Conservation (phyloP, 2,797 vertebrate genomes). For the Loris lydekkerianus region DNA sequence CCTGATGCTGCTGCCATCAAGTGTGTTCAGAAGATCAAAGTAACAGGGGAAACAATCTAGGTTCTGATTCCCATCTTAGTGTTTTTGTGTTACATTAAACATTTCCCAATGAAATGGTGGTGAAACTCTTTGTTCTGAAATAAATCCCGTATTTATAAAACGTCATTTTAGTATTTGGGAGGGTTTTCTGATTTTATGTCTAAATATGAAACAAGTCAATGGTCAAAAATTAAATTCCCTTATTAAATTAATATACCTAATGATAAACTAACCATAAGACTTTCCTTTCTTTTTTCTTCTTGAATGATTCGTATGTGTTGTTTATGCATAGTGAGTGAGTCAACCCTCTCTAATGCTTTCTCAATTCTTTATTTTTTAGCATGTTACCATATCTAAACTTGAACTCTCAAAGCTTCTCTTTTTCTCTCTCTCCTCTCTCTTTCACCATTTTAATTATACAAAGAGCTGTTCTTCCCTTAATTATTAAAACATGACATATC, state of each 20-base stretch:
- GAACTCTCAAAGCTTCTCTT: slow-evolving; percentile 46
- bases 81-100: not conserved
- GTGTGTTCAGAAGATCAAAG: slow-evolving; percentile 62
- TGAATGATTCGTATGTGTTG: not conserved
- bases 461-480: slow-evolving; percentile 63
- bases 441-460: slow-evolving; percentile 41
- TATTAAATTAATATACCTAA: slow-evolving; percentile 15
- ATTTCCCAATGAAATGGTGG: not conserved
- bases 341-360: slow-evolving; percentile 56
- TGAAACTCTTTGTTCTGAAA: slow-evolving; percentile 8
- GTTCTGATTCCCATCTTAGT: not conserved
- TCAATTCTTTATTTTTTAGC: not conserved
- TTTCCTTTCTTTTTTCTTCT: slow-evolving; percentile 41
- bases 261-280: not conserved
- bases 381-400: not conserved
- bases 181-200: slow-evolving; percentile 43
- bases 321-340: not conserved
- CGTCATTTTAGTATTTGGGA: slow-evolving; percentile 31
- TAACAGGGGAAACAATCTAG: not conserved
- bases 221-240: slow-evolving; percentile 39
- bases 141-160: slow-evolving; percentile 17
- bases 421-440: not conserved
- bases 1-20: not conserved
- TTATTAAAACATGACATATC: slow-evolving; percentile 41
- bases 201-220: slow-evolving; percentile 40